These are phyloP conservation scores for Lophius americanus DNA, from an alignment of 2,797 vertebrate species.

Conservation along the genomic window DNA sequence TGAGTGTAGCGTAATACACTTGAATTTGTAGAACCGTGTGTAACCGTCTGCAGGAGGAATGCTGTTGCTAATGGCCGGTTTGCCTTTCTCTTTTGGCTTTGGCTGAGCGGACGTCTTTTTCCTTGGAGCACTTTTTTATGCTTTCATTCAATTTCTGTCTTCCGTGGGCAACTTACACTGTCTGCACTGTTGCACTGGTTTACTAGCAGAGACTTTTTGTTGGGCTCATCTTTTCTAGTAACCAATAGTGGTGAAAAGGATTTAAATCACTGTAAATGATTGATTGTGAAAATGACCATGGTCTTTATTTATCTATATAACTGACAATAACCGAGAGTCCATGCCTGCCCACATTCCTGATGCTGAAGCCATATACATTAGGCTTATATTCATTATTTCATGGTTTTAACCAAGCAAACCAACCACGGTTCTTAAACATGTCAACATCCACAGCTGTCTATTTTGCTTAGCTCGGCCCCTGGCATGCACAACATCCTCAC, in stretches of 20 bases:
- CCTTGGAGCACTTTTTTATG: constrained; percentile 56
- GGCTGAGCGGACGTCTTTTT: constrained; percentile 11
- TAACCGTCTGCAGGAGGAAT: constrained; percentile 2
- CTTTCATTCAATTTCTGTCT: constrained; percentile 27
- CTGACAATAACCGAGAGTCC: constrained; percentile 27
- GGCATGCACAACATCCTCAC: constrained; percentile 38
- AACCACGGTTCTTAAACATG: constrained; percentile 19
- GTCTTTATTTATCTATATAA: constrained; percentile 45
- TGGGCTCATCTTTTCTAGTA: no score
- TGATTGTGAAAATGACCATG: neutral
- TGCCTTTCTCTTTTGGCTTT: constrained; percentile 34
- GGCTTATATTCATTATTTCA: constrained; percentile 9
- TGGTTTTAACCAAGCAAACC: constrained; percentile 17
- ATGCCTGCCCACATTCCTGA: neutral
- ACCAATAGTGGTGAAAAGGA: constrained; percentile 12
- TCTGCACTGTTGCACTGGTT: neutral
- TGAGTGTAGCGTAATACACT: constrained; percentile 23
- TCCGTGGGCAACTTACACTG: constrained; percentile 43
- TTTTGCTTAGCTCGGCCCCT: constrained; percentile 65
- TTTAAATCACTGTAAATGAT: constrained; percentile 7
- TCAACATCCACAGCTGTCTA: constrained; percentile 45
- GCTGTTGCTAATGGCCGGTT: constrained; percentile 11
- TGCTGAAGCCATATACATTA: no score
- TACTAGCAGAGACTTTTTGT: constrained; percentile 30
- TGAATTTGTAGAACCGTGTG: constrained; percentile 1